Evolutionary conservation across 2,888 invertebrate genomes (phyloP).

Genomic region (Shargacucullia verbasci): DNA sequence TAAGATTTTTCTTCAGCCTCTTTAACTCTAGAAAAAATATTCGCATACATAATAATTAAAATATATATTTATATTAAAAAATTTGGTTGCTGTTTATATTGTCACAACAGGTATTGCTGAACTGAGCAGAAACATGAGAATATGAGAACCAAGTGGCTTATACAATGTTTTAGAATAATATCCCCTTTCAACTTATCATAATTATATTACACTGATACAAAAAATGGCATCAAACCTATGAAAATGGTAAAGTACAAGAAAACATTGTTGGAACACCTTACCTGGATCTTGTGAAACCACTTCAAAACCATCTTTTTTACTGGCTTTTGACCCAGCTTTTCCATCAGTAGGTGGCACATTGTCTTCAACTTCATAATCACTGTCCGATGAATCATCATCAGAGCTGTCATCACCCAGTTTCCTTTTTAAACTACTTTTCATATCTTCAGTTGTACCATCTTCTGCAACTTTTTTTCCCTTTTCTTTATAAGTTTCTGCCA

Average conservation of each 20-base stretch:
- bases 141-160: too few species aligned
- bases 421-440: slow-evolving; percentile 64
- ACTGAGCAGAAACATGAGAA: too few species aligned
- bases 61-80: too few species aligned
- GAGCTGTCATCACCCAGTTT: slow-evolving; percentile 78
- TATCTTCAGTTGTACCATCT: slow-evolving; percentile 52
- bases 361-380: slow-evolving; percentile 85
- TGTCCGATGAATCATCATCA: slow-evolving; percentile 81
- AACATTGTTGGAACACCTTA: slow-evolving; percentile 54
- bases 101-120: too few species aligned
- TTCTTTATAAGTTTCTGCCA: slow-evolving; percentile 92
- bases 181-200: too few species aligned
- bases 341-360: slow-evolving; percentile 64
- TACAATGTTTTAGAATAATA: too few species aligned
- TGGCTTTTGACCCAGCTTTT: slow-evolving; percentile 68
- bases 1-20: slow-evolving; percentile 89
- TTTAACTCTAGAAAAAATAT: slow-evolving; percentile 78
- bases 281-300: slow-evolving; percentile 90
- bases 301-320: slow-evolving; percentile 91
- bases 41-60: too few species aligned
- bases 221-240: neutral
- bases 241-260: too few species aligned
- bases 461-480: slow-evolving; percentile 90
- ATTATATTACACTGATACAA: too few species aligned
- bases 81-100: too few species aligned